These are phyloP conservation scores for Myodes glareolus DNA, from an alignment of 2,113 vertebrate species.

Conservation along the genomic window DNA sequence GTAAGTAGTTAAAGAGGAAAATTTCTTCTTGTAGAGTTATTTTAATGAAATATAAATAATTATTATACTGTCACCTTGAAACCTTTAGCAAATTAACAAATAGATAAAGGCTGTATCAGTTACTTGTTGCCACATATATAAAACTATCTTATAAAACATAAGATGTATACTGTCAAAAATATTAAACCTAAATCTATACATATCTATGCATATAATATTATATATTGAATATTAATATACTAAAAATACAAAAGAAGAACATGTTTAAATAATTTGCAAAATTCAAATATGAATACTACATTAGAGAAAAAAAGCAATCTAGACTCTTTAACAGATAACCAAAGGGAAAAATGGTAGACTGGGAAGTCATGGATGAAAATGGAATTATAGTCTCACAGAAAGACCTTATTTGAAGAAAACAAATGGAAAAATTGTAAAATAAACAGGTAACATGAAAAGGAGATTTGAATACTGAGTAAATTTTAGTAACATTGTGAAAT, in stretches of 20 bases:
- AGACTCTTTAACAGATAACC: not conserved
- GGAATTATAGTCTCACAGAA: not conserved
- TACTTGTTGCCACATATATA: not conserved
- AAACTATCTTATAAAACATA: not conserved
- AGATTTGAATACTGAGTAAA: not conserved
- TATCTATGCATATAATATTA: not conserved
- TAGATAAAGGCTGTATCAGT: not conserved
- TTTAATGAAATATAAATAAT: not conserved
- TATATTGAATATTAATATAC: not conserved
- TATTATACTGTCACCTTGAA: slow-evolving; percentile 9
- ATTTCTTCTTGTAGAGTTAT: not conserved
- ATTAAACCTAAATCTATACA: not conserved
- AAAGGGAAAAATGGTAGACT: not conserved
- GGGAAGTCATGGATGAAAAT: not conserved
- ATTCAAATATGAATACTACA: not conserved
- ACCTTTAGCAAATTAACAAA: slow-evolving; percentile 18
- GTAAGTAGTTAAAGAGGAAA: not conserved
- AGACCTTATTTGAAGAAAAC: not conserved
- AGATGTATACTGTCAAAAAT: slow-evolving; percentile 17
- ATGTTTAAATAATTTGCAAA: not conserved
- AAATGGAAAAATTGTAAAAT: not conserved
- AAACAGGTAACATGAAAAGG: not conserved
- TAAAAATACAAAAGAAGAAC: not conserved
- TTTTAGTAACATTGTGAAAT: not conserved
- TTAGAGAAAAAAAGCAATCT: not conserved